A percentile compares a stretch with the other conserved stretches of the same genome.
These are phyloP conservation scores for Drosophila persimilis DNA, from an alignment of 1,140 invertebrate genomes.

Conservation along the genomic window DNA sequence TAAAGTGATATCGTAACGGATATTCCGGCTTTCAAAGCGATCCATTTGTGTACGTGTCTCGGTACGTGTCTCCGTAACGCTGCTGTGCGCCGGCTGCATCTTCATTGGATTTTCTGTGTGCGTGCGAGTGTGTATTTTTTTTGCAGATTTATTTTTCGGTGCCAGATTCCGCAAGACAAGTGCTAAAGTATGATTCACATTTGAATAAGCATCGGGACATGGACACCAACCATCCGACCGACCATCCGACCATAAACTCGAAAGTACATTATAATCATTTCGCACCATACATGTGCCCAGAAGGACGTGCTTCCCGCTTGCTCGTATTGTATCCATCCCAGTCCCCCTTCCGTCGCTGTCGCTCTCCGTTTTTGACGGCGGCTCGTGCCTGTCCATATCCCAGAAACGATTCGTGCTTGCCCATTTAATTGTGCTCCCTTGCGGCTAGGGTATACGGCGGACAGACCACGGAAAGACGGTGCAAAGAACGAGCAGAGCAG, in stretches of 20 bases:
- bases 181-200: conserved; percentile 10
- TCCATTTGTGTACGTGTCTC: no score
- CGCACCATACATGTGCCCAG: no score
- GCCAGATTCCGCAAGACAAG: not conserved
- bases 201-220: not conserved
- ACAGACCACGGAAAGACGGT: not conserved
- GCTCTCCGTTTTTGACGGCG: no score
- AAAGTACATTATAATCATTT: no score
- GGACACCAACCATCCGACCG: not conserved
- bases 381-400: conserved; percentile 1
- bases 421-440: conserved; percentile 64
- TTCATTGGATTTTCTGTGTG: no score
- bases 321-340: conserved; percentile 2
- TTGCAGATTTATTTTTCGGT: no score
- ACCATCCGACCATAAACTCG: not conserved
- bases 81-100: no score
- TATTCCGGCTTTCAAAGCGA: no score
- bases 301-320: no score
- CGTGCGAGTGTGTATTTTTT: no score
- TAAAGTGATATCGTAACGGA: conserved; percentile 1
- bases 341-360: no score
- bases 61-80: no score
- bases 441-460: conserved; percentile 5
- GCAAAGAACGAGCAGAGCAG: not conserved
- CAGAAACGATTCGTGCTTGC: conserved; percentile 37